phyloP scores from a whole-genome alignment of 2,113 vertebrate genomes.

The Chinchilla lanigera region DNA sequence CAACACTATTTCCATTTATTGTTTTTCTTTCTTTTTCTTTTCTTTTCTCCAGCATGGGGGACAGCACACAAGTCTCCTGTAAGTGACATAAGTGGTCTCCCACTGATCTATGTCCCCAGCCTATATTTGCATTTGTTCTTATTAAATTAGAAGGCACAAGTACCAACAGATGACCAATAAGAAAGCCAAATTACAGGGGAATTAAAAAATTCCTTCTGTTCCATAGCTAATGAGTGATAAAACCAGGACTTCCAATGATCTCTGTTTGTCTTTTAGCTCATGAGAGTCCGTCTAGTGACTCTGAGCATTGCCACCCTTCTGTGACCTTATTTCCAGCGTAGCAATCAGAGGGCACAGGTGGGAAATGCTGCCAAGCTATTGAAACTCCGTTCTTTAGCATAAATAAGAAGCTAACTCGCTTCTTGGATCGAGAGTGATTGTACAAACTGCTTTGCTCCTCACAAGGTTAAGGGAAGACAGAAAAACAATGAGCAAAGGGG shows the following conservation, averaged over 20 bases:
- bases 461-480: constrained; percentile 64
- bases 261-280: background rate
- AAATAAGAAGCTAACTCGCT: background rate
- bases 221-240: background rate
- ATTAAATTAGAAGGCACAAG: background rate
- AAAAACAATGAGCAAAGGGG: constrained; percentile 61
- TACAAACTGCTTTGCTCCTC: background rate
- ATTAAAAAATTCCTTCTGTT: background rate
- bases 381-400: background rate
- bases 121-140: background rate
- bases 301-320: background rate
- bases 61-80: too few species aligned
- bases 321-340: background rate
- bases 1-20: background rate
- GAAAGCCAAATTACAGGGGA: background rate
- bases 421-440: background rate
- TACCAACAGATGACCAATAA: background rate
- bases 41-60: background rate
- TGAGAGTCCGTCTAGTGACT: background rate
- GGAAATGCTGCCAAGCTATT: background rate
- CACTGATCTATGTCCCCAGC: background rate
- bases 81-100: background rate
- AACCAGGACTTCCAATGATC: background rate
- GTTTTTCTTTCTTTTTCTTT: background rate
- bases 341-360: background rate